Evolutionary conservation across 2,113 vertebrate genomes (phyloP).

Genomic region (Hirundichthys speculiger): DNA sequence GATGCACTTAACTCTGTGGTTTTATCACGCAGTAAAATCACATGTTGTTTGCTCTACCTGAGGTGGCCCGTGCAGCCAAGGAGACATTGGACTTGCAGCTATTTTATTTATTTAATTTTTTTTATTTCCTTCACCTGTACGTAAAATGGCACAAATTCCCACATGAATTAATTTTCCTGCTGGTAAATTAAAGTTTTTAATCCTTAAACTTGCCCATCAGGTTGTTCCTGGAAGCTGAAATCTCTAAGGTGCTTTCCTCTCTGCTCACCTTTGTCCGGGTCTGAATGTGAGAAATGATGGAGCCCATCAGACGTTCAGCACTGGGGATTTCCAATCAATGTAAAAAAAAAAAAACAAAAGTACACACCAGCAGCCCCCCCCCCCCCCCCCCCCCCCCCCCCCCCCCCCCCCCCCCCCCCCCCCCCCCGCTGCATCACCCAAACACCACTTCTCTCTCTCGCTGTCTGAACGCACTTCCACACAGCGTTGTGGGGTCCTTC

Average conservation of each 20-base stretch:
- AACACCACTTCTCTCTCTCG: constrained; percentile 17
- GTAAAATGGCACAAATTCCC: not conserved
- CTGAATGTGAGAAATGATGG: not conserved
- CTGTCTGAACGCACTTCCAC: constrained; percentile 50
- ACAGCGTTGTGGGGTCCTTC: constrained; percentile 56
- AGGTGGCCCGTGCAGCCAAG: too few relatives aligned
- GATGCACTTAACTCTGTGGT: too few relatives aligned
- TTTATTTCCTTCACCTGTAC: too few relatives aligned
- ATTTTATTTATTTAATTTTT: too few relatives aligned
- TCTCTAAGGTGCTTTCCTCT: constrained; percentile 1
- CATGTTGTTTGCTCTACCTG: too few relatives aligned
- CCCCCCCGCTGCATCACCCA: not conserved
- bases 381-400: not conserved
- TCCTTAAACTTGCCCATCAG: constrained; percentile 13
- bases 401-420: not conserved
- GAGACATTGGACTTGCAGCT: too few relatives aligned
- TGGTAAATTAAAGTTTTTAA: not conserved
- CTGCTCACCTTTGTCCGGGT: constrained; percentile 12
- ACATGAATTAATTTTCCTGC: not conserved
- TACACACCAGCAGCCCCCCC: not conserved
- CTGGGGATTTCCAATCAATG: constrained; percentile 74
- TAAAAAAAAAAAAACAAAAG: not conserved
- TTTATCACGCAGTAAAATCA: too few relatives aligned
- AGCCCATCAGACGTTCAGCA: not conserved
- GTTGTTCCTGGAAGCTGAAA: not conserved